Evolutionary conservation across 1,140 invertebrate genomes (phyloP), one percentile per base, ranked within the genome.

Genomic region (Macrosteles quadrilineatus): DNA sequence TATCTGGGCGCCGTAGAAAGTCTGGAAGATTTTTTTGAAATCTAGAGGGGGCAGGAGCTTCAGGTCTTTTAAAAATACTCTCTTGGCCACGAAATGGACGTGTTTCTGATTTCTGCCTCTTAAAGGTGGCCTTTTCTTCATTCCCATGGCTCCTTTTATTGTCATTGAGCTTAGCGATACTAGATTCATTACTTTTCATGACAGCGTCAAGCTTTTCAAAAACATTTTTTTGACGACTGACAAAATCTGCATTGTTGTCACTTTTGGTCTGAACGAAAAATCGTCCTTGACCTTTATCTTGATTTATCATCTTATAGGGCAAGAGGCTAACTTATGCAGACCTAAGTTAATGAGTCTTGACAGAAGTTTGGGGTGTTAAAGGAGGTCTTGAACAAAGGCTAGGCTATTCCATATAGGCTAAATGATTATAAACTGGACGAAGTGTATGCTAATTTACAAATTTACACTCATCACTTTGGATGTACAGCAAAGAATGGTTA

Each of bases 1-100:
- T 92, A 73, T 90, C 83, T 4, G 91, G 91, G 80, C 93, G 90
- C 72, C 82, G 86, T 70, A 89, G 84, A 76, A 87, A 87, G 73
- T 90, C 90, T 21, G 91, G 90, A 30, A 87, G 81, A 19, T 57
- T 63, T 23, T 73, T 36, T 55, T 43, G 1, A 69, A 19, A 23
- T 40, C 76, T 79, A 69, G 82, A 80, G 2, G 81, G 74, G 57
- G 81, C 79, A 40, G 87, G 87, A 32, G 85, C 81, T 76, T 88
- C 85, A 3, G 87, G 87, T 72, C 85, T 83, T 78, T 91, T 92
- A 67, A 90, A 93, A 71, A 93, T 90, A 77, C 91, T 93, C 76
- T 92, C 88, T 76, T 85, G 86, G 2, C 90, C 89, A 71, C 87
- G 83, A 76, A 89, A 87, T 43, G 85, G 84, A 72, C 83, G 85